A percentile compares a stretch with the other conserved stretches of the same genome.
phyloP scores from a whole-genome alignment of 2,888 invertebrate species.

The Dascillus cervinus region DNA sequence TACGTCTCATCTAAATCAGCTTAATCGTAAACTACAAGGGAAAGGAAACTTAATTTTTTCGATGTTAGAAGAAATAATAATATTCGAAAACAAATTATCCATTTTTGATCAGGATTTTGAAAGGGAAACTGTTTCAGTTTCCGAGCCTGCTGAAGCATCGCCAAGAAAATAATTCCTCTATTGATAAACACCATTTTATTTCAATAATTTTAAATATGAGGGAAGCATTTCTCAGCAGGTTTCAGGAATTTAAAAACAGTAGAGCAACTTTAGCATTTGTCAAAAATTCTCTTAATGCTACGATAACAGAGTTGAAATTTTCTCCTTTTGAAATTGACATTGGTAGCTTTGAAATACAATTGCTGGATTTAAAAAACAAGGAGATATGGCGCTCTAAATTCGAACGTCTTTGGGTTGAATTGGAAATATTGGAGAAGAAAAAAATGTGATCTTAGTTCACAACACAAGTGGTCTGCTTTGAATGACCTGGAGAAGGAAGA shows the following conservation, averaged over 20 bases:
- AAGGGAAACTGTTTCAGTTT: constrained; percentile 17
- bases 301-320: constrained; percentile 13
- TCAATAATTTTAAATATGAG: constrained; percentile 12
- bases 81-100: constrained; percentile 24
- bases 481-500: constrained; percentile 17
- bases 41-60: constrained; percentile 23
- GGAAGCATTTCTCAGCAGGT: constrained; percentile 24
- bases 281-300: constrained; percentile 24
- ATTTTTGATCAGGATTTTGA: constrained; percentile 22
- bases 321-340: constrained; percentile 8
- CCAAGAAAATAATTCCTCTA: constrained; percentile 21
- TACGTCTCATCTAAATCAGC: constrained; percentile 26
- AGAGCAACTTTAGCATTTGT: constrained; percentile 25
- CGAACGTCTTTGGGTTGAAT: constrained; percentile 35
- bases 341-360: constrained; percentile 4
- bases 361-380: constrained; percentile 24
- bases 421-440: constrained; percentile 28
- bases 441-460: constrained; percentile 22
- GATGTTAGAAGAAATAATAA: constrained; percentile 19
- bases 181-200: constrained; percentile 14
- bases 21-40: constrained; percentile 26
- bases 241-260: constrained; percentile 26
- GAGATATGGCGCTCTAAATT: constrained; percentile 15
- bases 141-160: constrained; percentile 19
- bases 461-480: constrained; percentile 23